Evolutionary conservation across 2,797 vertebrate genomes (phyloP).

Genomic region (Onychomys leucogaster): DNA sequence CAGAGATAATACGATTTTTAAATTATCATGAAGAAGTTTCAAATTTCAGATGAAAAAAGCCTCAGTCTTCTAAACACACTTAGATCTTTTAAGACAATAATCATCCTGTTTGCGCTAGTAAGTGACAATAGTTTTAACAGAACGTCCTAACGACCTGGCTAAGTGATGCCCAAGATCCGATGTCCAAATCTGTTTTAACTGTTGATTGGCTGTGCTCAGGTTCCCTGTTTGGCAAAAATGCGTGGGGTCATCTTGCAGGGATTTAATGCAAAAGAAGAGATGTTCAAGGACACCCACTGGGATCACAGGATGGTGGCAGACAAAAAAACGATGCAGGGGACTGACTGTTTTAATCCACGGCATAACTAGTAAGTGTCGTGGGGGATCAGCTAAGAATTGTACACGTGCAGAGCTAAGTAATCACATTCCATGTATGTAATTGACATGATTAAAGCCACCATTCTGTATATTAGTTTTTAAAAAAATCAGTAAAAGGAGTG

Average conservation of each 20-base stretch:
- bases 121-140: not conserved
- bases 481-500: not conserved
- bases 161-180: not conserved
- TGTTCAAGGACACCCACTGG: not conserved
- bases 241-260: not conserved
- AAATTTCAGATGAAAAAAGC: not conserved
- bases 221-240: not conserved
- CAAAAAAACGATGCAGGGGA: not conserved
- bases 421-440: not conserved
- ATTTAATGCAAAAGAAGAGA: constrained; percentile 25
- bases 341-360: not conserved
- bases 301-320: rapidly evolving
- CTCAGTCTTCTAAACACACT: not conserved
- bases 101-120: not conserved
- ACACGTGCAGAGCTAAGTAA: not conserved
- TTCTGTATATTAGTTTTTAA: not conserved
- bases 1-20: not conserved
- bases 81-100: not conserved
- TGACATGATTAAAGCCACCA: not conserved
- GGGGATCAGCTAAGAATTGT: not conserved
- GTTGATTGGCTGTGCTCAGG: not conserved
- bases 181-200: not conserved
- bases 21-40: constrained; percentile 17
- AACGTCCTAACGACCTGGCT: not conserved
- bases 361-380: not conserved